Evolutionary conservation across 2,888 invertebrate genomes (phyloP).

Genomic region (Netelia inedita): DNA sequence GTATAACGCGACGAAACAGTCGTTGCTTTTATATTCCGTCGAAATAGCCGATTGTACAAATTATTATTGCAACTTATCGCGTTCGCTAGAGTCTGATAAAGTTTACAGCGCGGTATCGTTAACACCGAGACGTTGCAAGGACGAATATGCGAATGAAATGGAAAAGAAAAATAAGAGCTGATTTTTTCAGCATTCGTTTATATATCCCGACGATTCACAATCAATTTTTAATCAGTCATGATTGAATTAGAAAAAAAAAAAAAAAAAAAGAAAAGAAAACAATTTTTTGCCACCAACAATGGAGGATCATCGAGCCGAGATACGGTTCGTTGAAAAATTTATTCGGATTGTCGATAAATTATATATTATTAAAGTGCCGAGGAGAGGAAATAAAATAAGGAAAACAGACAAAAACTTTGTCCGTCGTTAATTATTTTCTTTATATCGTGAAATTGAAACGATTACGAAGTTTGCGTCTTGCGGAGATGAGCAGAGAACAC

Average conservation of each 20-base stretch:
- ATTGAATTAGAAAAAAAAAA: constrained; percentile 41
- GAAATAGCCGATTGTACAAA: constrained; percentile 61
- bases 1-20: constrained; percentile 35
- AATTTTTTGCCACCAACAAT: constrained; percentile 40
- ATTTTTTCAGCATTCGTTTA: constrained; percentile 43
- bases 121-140: background rate
- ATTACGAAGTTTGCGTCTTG: constrained; percentile 68
- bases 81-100: constrained; percentile 20
- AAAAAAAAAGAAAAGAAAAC: background rate
- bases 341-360: constrained; percentile 50
- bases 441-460: constrained; percentile 31
- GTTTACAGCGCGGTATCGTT: constrained; percentile 25
- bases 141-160: background rate
- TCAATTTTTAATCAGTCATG: constrained; percentile 52
- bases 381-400: constrained; percentile 13
- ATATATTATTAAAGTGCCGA: constrained; percentile 45
- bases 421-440: background rate
- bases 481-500: constrained; percentile 70
- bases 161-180: constrained; percentile 4
- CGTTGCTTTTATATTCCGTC: constrained; percentile 27
- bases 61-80: constrained; percentile 42
- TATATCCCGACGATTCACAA: constrained; percentile 54
- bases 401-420: background rate
- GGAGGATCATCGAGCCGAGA: constrained; percentile 49
- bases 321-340: constrained; percentile 56